Conservation (phyloP, 1,140 invertebrate species). For the Hypothenemus hampei region DNA sequence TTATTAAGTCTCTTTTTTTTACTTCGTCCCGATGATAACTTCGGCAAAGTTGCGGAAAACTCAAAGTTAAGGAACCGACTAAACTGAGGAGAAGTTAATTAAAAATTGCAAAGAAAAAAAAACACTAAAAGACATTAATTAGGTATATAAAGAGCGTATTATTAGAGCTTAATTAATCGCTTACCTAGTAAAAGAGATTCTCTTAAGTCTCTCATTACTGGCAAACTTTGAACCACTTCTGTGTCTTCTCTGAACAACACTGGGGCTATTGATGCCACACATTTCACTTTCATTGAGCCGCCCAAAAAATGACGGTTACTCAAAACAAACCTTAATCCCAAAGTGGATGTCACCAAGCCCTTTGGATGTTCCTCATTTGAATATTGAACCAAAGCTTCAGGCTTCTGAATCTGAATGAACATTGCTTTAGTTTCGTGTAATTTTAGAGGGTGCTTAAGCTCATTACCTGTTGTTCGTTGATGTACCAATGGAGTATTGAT, state of each 20-base stretch:
- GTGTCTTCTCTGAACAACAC: slow-evolving; percentile 54
- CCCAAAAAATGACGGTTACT: slow-evolving; percentile 49
- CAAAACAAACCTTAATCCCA: slow-evolving; percentile 52
- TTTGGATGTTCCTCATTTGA: slow-evolving; percentile 50
- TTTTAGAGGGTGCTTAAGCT: neutral
- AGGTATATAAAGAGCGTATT: too few relatives aligned
- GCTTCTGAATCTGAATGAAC: slow-evolving; percentile 45
- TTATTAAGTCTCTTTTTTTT: neutral
- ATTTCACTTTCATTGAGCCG: slow-evolving; percentile 56
- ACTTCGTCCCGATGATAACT: too few relatives aligned
- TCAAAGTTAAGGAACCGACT: too few relatives aligned
- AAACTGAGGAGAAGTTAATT: too few relatives aligned
- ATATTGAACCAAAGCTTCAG: slow-evolving; percentile 48
- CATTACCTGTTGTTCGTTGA: slow-evolving; percentile 71
- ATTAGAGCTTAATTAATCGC: too few relatives aligned
- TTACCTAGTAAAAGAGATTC: slow-evolving; percentile 55
- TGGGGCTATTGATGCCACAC: slow-evolving; percentile 55
- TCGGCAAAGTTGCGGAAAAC: too few relatives aligned
- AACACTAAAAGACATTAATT: too few relatives aligned
- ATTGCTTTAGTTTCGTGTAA: neutral
- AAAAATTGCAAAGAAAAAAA: too few relatives aligned
- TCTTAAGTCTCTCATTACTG: slow-evolving; percentile 51
- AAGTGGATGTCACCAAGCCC: slow-evolving; percentile 51
- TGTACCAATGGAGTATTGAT: slow-evolving; percentile 72
- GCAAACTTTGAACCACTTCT: slow-evolving; percentile 51